Percentiles rank a stretch among this genome's conserved stretches.
Evolutionary conservation across 2,888 invertebrate species (phyloP).

Genomic region (Conops quadrifasciatus): DNA sequence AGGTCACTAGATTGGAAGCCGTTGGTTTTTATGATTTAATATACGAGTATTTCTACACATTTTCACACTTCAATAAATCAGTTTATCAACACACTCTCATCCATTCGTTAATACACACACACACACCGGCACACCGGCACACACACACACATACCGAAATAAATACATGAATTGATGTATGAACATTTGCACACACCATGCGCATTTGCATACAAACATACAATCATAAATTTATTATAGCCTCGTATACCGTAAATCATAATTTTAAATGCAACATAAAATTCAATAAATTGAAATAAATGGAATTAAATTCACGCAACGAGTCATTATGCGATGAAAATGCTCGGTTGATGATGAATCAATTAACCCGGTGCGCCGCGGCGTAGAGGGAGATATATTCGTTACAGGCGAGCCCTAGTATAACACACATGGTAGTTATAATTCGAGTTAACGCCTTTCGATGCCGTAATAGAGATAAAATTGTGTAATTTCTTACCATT

Average conservation of each 20-base stretch:
- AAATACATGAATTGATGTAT: no score
- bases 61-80: slow-evolving; percentile 13
- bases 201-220: no score
- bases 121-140: neutral
- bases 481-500: no score
- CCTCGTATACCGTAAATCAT: slow-evolving; percentile 17
- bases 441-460: no score
- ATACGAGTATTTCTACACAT: neutral
- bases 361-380: neutral
- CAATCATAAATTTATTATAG: slow-evolving; percentile 7
- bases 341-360: neutral
- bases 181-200: no score
- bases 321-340: neutral
- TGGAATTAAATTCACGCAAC: slow-evolving; percentile 10
- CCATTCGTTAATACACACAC: neutral
- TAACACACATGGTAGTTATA: no score
- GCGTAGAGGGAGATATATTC: neutral
- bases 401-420: neutral
- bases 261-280: slow-evolving; percentile 16
- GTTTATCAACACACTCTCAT: slow-evolving; percentile 2
- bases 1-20: neutral
- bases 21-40: neutral
- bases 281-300: slow-evolving; percentile 23
- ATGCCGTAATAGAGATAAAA: no score
- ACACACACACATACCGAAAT: neutral